These are phyloP conservation scores for Nettapus auritus DNA, from an alignment of 2,113 vertebrate genomes.

Conservation along the genomic window DNA sequence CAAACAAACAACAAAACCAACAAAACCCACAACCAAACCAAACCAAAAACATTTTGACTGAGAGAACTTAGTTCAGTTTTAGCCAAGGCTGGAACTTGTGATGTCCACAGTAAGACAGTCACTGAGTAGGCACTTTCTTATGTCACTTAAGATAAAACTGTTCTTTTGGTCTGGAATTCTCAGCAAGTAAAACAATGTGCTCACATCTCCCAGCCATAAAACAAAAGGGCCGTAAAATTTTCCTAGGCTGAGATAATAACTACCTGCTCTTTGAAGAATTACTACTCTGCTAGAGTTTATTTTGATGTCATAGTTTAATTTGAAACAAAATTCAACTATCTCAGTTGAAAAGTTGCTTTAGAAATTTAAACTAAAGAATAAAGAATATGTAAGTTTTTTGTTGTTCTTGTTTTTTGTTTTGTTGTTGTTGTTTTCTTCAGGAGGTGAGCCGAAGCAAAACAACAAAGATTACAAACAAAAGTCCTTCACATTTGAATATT, in stretches of 20 bases:
- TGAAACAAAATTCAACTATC: neutral
- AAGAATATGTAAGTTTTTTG: neutral
- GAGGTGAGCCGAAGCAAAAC: neutral
- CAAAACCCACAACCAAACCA: too few species aligned
- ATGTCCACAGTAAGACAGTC: neutral
- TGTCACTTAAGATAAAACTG: neutral
- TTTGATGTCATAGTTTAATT: neutral
- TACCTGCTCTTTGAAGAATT: neutral
- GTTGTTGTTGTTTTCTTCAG: too few species aligned
- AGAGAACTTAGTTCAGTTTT: neutral
- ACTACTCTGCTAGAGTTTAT: neutral
- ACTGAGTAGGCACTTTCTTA: neutral
- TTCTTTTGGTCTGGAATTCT: neutral
- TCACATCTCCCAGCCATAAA: neutral
- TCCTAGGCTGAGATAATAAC: neutral
- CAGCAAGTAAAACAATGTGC: neutral
- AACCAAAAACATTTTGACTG: neutral
- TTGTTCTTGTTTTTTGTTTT: too few species aligned
- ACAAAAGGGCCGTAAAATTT: neutral
- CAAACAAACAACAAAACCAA: too few species aligned
- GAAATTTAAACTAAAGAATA: neutral
- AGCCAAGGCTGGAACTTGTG: neutral
- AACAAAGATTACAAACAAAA: neutral
- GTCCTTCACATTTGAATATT: neutral
- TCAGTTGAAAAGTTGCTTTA: neutral